Evolutionary conservation across 2,888 invertebrate species (phyloP).

Genomic region (Hofmannophila pseudospretella): DNA sequence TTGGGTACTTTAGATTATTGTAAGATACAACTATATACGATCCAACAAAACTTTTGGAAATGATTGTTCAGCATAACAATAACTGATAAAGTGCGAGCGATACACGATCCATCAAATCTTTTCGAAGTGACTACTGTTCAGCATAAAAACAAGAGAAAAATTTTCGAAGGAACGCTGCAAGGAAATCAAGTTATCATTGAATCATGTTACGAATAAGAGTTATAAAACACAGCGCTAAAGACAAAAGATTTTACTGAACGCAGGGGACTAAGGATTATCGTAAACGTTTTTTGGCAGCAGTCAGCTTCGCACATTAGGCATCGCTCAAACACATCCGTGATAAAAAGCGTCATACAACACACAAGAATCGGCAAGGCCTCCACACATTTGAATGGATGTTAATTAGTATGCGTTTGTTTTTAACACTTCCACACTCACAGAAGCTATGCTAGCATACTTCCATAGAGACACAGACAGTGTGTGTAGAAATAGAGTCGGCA

Average conservation of each 20-base stretch:
- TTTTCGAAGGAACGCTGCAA: too few species aligned
- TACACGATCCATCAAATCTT: too few species aligned
- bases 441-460: slow-evolving; percentile 30
- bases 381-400: slow-evolving; percentile 68
- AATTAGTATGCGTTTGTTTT: slow-evolving; percentile 68
- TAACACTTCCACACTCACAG: slow-evolving; percentile 48
- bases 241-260: background rate
- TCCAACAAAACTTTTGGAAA: too few species aligned
- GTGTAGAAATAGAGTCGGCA: background rate
- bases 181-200: too few species aligned
- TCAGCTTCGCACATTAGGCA: slow-evolving; percentile 12
- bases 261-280: background rate
- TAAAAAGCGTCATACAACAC: slow-evolving; percentile 43
- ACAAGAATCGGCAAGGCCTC: slow-evolving; percentile 56
- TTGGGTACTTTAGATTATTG: too few species aligned
- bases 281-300: slow-evolving; percentile 5
- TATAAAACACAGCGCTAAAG: too few species aligned
- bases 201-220: too few species aligned
- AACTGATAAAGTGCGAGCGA: too few species aligned
- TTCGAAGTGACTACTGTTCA: too few species aligned
- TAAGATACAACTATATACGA: too few species aligned
- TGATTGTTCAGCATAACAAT: too few species aligned
- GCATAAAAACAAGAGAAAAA: too few species aligned
- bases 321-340: slow-evolving; percentile 41
- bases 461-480: slow-evolving; percentile 18